Evolutionary conservation across 2,113 vertebrate species (phyloP).

Genomic region (Forbesichthys agassizii): DNA sequence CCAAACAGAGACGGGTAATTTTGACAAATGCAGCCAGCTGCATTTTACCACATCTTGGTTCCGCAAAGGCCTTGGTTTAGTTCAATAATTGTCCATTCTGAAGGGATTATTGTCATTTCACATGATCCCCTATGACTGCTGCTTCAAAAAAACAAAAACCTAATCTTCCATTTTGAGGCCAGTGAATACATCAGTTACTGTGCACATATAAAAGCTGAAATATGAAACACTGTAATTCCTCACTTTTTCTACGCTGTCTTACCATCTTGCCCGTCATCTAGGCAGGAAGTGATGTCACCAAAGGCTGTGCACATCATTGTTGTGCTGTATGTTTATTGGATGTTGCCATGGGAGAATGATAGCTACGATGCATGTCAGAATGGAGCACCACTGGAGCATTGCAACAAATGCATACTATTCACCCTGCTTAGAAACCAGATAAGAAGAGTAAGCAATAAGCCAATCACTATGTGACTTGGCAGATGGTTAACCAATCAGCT

Average conservation of each 20-base stretch:
- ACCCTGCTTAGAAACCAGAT: constrained; percentile 10
- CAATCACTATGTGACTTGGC: constrained; percentile 29
- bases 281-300: constrained; percentile 28
- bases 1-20: background rate
- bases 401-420: background rate
- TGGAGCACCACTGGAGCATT: constrained; percentile 3
- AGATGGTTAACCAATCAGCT: constrained; percentile 30
- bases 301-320: background rate
- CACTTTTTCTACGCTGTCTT: background rate
- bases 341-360: constrained; percentile 42
- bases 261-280: background rate
- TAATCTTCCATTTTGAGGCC: no score
- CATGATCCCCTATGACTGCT: background rate
- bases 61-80: no score
- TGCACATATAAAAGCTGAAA: background rate
- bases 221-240: background rate
- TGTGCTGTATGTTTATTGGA: constrained; percentile 17
- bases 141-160: background rate
- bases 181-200: background rate
- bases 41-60: no score
- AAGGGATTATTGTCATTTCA: background rate
- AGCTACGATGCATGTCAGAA: background rate
- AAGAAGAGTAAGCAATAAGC: constrained; percentile 2
- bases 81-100: background rate
- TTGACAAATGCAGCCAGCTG: background rate